A percentile compares a stretch with the other conserved stretches of the same genome.
phyloP scores from a whole-genome alignment of 2,113 vertebrate genomes.

The Eudyptes chrysolophus region DNA sequence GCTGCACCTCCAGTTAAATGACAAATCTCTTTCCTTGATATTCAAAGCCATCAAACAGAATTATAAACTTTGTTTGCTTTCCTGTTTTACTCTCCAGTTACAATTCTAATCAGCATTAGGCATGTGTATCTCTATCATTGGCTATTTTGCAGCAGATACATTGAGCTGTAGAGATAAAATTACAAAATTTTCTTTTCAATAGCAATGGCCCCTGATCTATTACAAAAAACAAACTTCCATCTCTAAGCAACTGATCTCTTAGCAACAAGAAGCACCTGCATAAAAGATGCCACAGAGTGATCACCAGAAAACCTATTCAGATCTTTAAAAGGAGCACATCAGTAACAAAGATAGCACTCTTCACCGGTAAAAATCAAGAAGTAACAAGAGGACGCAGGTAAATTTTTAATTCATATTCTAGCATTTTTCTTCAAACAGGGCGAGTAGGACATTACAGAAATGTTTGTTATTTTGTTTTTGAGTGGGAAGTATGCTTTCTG shows the following conservation, averaged over 20 bases:
- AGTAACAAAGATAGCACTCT: conserved; percentile 61
- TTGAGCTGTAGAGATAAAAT: conserved; percentile 53
- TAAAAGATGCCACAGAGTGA: conserved; percentile 79
- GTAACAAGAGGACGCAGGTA: conserved; percentile 74
- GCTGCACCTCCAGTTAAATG: neutral
- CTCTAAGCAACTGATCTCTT: conserved; percentile 87
- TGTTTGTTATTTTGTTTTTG: neutral
- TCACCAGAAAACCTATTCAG: conserved; percentile 68
- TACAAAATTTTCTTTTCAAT: conserved; percentile 71
- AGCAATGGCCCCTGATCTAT: conserved; percentile 73
- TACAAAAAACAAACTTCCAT: conserved; percentile 67
- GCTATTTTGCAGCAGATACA: conserved; percentile 46
- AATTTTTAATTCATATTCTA: conserved; percentile 69
- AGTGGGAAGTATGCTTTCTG: neutral
- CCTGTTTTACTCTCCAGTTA: conserved; percentile 2
- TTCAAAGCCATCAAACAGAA: neutral
- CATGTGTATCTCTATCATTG: neutral
- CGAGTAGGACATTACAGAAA: conserved; percentile 16
- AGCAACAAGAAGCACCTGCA: conserved; percentile 86
- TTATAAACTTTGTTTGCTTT: neutral
- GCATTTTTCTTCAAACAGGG: conserved; percentile 37
- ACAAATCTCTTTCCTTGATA: neutral
- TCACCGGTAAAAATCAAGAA: conserved; percentile 43
- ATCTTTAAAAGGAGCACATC: conserved; percentile 63
- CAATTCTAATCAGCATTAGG: conserved; percentile 48